Evolutionary conservation across 2,888 invertebrate species (phyloP), one percentile per base, ranked within the genome.

Genomic region (Disparrhopalites patrizii): DNA sequence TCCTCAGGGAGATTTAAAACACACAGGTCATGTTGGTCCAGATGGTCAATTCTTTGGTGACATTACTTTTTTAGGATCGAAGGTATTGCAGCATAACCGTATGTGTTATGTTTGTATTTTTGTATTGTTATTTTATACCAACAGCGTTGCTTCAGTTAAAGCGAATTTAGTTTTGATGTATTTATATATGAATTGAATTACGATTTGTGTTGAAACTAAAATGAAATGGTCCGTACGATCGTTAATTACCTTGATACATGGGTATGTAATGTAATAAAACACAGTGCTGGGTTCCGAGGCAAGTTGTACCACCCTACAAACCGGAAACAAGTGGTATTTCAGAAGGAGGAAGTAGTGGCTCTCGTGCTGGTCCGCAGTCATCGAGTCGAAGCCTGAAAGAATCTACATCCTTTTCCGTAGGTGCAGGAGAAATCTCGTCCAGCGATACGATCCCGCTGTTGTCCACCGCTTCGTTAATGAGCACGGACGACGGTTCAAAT

Each of bases 1-100:
- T 68, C 98, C 99, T 0, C 95, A 97, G 79, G 95, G 94, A 40
- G 97, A 98, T 79, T 86, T 98, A 23, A 92, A 95, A 77, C 99
- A 99, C 79, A 98, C 95, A 0, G 87, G 87, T 8, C 99, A 99
- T 79, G 93, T 99, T 13, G 98, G 98, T 0, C 83, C 95, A 50
- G 98, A 99, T 79, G 98, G 98, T 0, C 93, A 94, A 30, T 92
- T 92, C 78, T 99, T 99, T 80, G 98, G 98, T 1, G 95, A 99
- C 79, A 87, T 99, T 50, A 85, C 87, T 58, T 86, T 88, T 76
- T 81, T 89, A 18, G 86, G 61, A 25, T 52, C 65, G 2, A 65
- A 60, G 30, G 60, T 55, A 43, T 13, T 4, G 8, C 18, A 18
- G n/a, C 31, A 7, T 28, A 28, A 28, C 7, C 7, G 30, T 51